Evolutionary conservation across 1,140 invertebrate genomes (phyloP).

Genomic region (Leptinotarsa undecemlineata): DNA sequence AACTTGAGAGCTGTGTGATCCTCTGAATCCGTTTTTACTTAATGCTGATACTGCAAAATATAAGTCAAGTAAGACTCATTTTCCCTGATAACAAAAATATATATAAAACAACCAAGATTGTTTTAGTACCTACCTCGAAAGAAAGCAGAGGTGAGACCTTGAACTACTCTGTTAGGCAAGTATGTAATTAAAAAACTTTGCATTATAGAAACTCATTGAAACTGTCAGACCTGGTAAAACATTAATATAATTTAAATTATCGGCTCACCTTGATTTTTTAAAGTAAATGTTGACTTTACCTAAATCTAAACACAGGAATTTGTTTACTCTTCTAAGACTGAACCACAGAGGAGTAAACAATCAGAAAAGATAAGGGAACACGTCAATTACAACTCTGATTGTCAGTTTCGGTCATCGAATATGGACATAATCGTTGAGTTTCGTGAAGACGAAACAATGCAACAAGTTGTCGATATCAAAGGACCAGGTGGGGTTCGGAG

Average conservation of each 20-base stretch:
- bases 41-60: slow-evolving; percentile 49
- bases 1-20: slow-evolving; percentile 62
- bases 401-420: no score
- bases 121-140: slow-evolving; percentile 61
- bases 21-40: slow-evolving; percentile 61
- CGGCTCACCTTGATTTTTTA: background rate
- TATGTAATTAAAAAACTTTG: slow-evolving; percentile 37
- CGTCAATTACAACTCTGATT: no score
- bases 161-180: slow-evolving; percentile 42
- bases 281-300: no score
- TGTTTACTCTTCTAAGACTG: no score
- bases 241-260: background rate
- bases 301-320: no score
- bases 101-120: slow-evolving; percentile 26
- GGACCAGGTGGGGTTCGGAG: no score
- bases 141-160: slow-evolving; percentile 58
- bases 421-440: no score
- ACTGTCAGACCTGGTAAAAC: no score
- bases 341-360: no score
- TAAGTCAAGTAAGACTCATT: slow-evolving; percentile 5
- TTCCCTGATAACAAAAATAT: slow-evolving; percentile 27
- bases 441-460: no score
- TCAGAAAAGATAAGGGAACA: no score
- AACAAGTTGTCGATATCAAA: no score
- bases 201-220: slow-evolving; percentile 30